Percentiles rank a stretch among this genome's conserved stretches.
phyloP scores from a whole-genome alignment of 2,888 invertebrate species.

The Caenorhabditis sp. region DNA sequence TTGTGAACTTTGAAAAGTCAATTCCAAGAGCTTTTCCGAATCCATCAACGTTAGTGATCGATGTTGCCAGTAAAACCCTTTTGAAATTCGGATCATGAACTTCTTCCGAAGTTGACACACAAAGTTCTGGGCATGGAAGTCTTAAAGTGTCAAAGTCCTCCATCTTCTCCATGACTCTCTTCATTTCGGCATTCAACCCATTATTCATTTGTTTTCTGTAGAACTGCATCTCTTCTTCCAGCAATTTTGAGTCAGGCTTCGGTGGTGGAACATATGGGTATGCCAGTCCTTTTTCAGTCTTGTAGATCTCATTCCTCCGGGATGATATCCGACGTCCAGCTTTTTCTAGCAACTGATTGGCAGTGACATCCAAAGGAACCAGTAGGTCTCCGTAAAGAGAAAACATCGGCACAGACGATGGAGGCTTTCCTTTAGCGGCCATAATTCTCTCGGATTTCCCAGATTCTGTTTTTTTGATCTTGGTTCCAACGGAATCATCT shows the following conservation, averaged over 20 bases:
- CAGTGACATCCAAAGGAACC: neutral
- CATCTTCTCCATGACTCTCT: neutral
- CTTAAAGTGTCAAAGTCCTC: neutral
- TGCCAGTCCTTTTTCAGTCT: neutral
- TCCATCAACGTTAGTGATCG: slow-evolving; percentile 11
- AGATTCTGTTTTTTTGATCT: neutral
- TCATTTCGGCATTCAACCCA: neutral
- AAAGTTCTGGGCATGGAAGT: neutral
- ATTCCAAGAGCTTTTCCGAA: slow-evolving; percentile 1
- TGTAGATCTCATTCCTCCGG: neutral
- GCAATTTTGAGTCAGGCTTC: neutral
- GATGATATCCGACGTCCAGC: neutral
- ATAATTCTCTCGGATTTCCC: neutral
- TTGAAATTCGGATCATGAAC: neutral
- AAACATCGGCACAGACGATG: neutral
- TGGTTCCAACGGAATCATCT: neutral
- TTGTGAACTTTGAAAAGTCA: neutral
- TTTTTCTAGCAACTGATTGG: neutral
- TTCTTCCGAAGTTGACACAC: neutral
- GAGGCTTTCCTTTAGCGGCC: neutral
- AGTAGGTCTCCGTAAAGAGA: neutral
- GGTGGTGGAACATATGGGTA: neutral
- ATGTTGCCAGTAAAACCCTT: neutral
- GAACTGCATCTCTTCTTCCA: neutral
- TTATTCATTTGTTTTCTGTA: neutral